Conservation (phyloP, 1,140 invertebrate genomes). For the Aphidius ervi region DNA sequence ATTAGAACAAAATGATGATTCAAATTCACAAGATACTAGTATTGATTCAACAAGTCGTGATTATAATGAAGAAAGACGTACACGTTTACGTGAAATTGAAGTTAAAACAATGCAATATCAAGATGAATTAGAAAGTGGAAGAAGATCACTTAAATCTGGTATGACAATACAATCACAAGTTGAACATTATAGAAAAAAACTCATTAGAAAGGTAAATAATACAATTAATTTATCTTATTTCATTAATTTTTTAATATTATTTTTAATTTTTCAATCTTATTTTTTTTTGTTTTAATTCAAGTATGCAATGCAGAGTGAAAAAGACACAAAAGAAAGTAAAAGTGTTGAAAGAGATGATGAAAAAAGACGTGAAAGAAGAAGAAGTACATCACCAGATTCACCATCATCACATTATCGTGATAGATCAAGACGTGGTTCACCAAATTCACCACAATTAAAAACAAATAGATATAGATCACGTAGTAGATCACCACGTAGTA, state of each 20-base stretch:
- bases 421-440: conserved; percentile 37
- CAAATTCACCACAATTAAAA: conserved; percentile 36
- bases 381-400: conserved; percentile 46
- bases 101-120: conserved; percentile 93
- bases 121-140: conserved; percentile 89
- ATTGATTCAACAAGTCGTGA: conserved; percentile 53
- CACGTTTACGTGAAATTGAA: conserved; percentile 87
- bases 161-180: conserved; percentile 81
- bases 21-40: conserved; percentile 50
- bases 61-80: conserved; percentile 71
- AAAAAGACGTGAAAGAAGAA: conserved; percentile 44
- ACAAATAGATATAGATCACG: conserved; percentile 48
- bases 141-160: conserved; percentile 69
- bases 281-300: not conserved
- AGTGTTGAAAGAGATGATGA: conserved; percentile 48
- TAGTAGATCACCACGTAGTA: conserved; percentile 48
- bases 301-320: conserved; percentile 39
- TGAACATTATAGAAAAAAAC: conserved; percentile 86
- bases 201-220: conserved; percentile 71
- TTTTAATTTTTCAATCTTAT: no score
- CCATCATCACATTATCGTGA: conserved; percentile 43
- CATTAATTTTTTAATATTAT: no score
- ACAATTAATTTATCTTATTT: conserved; percentile 1
- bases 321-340: conserved; percentile 46
- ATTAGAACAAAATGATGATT: conserved; percentile 58